A percentile compares a stretch with the other conserved stretches of the same genome.
These are phyloP conservation scores for Ctenoplectra terminalis DNA, from an alignment of 1,140 invertebrate genomes.

Conservation along the genomic window DNA sequence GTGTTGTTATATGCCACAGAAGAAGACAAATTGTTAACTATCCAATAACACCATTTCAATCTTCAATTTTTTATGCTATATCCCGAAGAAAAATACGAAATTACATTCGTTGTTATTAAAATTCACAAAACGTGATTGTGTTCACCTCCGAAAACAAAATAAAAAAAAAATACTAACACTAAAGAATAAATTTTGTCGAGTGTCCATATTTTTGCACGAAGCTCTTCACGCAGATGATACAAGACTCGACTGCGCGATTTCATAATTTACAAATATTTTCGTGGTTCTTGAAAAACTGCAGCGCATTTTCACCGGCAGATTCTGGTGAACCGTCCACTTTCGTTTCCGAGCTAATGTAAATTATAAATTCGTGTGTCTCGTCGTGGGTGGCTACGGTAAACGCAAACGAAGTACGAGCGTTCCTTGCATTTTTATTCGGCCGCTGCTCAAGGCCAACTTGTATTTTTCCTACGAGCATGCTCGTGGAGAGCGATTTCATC, in stretches of 20 bases:
- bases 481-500: conserved; percentile 33
- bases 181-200: not conserved
- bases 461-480: conserved; percentile 4
- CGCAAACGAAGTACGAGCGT: conserved; percentile 39
- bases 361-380: conserved; percentile 45
- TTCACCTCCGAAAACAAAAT: not conserved
- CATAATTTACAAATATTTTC: not conserved
- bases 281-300: not conserved
- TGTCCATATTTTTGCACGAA: not conserved
- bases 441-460: conserved; percentile 29
- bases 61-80: too few species aligned
- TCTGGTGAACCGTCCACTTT: not conserved
- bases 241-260: not conserved
- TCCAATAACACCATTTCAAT: too few species aligned
- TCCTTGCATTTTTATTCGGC: conserved; percentile 37
- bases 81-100: too few species aligned
- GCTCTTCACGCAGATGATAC: too few species aligned
- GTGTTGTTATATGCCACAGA: too few species aligned
- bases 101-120: too few species aligned
- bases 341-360: conserved; percentile 43
- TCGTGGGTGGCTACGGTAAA: conserved; percentile 51
- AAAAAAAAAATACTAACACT: too few species aligned
- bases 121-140: too few species aligned
- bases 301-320: not conserved
- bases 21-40: too few species aligned